Percentiles rank a stretch among this genome's conserved stretches.
Conservation (phyloP, 2,888 invertebrate species). For the Bhutanitis thaidina region DNA sequence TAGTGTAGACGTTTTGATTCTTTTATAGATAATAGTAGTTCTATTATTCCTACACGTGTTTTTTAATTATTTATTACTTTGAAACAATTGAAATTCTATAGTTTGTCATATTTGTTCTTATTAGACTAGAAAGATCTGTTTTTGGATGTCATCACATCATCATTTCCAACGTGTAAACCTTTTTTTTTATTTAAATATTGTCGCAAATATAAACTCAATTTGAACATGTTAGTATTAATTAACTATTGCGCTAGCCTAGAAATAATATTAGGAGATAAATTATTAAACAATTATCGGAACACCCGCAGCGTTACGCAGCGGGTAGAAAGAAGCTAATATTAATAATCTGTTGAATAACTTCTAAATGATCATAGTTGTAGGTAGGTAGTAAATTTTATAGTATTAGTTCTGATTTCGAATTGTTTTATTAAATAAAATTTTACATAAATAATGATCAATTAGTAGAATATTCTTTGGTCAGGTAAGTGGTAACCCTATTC, state of each 20-base stretch:
- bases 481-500: no score
- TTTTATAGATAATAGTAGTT: no score
- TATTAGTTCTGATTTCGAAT: conserved; percentile 7
- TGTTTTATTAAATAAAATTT: not conserved
- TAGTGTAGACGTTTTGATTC: no score
- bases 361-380: conserved; percentile 1
- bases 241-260: conserved; percentile 2
- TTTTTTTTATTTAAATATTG: no score
- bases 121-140: no score
- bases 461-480: no score
- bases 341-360: conserved; percentile 7
- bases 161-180: no score
- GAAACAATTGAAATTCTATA: no score
- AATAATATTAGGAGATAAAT: conserved; percentile 8
- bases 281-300: conserved; percentile 13
- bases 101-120: no score
- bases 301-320: conserved; percentile 18
- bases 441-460: not conserved
- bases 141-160: no score
- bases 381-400: conserved; percentile 4
- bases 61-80: no score
- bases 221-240: conserved; percentile 14
- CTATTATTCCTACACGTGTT: no score
- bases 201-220: conserved; percentile 12
- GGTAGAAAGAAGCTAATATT: conserved; percentile 16